Conservation (phyloP, 2,797 vertebrate genomes). For the Hafferia zeledoni region DNA sequence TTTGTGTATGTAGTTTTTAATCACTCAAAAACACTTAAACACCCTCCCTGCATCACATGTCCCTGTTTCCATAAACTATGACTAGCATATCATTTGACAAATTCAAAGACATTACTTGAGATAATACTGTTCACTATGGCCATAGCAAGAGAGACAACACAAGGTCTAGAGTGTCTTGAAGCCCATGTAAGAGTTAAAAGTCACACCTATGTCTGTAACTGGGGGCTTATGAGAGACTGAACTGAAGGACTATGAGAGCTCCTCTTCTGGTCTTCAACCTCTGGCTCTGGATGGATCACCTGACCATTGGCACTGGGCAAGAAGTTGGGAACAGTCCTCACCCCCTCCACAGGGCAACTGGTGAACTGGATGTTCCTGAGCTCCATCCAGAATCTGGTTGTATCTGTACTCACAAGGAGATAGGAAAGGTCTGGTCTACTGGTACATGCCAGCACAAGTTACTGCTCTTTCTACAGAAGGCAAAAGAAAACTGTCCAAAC, state of each 20-base stretch:
- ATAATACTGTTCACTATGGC: background rate
- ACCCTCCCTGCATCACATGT: background rate
- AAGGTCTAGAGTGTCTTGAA: background rate
- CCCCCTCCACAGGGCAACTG: fast-evolving
- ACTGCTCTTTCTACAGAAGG: background rate
- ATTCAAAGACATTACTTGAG: background rate
- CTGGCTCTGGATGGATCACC: background rate
- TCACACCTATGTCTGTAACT: background rate
- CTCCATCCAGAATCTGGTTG: background rate
- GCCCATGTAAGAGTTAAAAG: background rate
- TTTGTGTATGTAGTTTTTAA: background rate
- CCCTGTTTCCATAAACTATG: background rate
- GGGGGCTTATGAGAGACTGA: background rate
- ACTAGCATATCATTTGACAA: background rate
- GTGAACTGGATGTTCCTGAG: background rate
- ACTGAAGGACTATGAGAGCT: background rate
- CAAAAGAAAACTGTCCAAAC: background rate
- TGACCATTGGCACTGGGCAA: too few species aligned
- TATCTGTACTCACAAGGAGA: background rate
- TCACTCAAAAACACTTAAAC: background rate
- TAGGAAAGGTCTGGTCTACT: background rate
- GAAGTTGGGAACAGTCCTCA: background rate
- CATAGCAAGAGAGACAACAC: background rate
- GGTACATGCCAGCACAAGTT: fast-evolving
- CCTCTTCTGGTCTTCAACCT: background rate